Conservation (phyloP, 2,113 vertebrate genomes). For the Channa maculata region DNA sequence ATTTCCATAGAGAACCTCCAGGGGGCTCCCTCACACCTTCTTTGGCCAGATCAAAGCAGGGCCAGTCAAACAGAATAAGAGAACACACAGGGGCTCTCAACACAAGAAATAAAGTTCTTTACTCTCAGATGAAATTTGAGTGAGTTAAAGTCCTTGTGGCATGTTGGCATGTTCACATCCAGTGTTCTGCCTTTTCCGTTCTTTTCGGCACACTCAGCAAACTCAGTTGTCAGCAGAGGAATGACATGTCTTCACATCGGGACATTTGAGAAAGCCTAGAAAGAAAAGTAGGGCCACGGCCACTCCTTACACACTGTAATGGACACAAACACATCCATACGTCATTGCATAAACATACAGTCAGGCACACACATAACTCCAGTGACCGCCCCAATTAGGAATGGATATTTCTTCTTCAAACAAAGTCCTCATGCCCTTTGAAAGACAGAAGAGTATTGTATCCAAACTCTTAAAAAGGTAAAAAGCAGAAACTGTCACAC, state of each 20-base stretch:
- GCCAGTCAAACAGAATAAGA: conserved; percentile 77
- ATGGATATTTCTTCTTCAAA: conserved; percentile 74
- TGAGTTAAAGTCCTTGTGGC: conserved; percentile 48
- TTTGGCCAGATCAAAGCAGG: conserved; percentile 74
- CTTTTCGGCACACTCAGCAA: conserved; percentile 57
- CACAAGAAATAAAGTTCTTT: conserved; percentile 66
- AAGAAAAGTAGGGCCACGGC: conserved; percentile 42
- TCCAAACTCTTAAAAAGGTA: conserved; percentile 62
- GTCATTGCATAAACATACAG: conserved; percentile 52
- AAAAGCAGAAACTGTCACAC: conserved; percentile 56
- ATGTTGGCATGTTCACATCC: conserved; percentile 69
- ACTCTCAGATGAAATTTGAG: conserved; percentile 49
- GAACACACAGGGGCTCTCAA: conserved; percentile 60
- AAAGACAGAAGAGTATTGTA: conserved; percentile 51
- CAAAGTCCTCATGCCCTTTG: conserved; percentile 48
- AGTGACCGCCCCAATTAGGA: conserved; percentile 83
- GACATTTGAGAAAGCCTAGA: conserved; percentile 20
- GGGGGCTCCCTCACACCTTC: conserved; percentile 67
- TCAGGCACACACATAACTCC: conserved; percentile 70
- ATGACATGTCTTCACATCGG: conserved; percentile 41
- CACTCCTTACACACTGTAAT: conserved; percentile 40
- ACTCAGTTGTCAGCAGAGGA: conserved; percentile 62
- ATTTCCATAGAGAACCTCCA: conserved; percentile 72
- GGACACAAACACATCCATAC: conserved; percentile 34
- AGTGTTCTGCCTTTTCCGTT: conserved; percentile 55